Evolutionary conservation across 2,797 vertebrate genomes (phyloP), one percentile per base, ranked within the genome.

Genomic region (Kryptopterus vitreolus): DNA sequence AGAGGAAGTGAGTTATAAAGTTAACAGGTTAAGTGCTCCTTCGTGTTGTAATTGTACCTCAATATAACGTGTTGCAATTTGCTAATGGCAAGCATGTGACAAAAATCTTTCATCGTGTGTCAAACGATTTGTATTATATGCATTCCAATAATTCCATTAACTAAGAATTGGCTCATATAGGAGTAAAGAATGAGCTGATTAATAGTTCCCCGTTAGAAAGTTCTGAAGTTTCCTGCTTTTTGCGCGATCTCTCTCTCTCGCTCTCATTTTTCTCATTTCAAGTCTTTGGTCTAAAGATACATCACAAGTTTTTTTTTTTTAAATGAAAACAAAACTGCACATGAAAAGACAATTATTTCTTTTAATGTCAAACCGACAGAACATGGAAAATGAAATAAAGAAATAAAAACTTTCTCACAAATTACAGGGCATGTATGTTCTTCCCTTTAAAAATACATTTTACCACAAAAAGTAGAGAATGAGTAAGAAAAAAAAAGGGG

Each of bases 371-470:
- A 77, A 77, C 66, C 5, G 12, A 18, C 50, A 50, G 52, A 50
- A 73, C 59, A 65, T 62, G 59, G 53, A 69, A 80, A 70, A 57
- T 8, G 26, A 75, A 65, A 33, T 61, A 71, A 66, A 31, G 48
- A 77, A 78, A 81, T 55, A 43, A 43, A 38, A 38, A 43, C 26
- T 73, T 70, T 73, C 75, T 73, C 70, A 53, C 80, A 78, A 85
- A 85, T 84, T 61, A 83, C 59, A 50, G 20, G 53, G 69, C 74
- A 52, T 78, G 68, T 80, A 68, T 63, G 66, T 61, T 76, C 73
- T 29, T 81, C 72, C 77, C 48, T 57, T 70, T 55, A 82, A 84
- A 86, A 86, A 68, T 53, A 68, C 46, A 68, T 81, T 81, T 78
- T 62, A 55, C 38, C 48, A 70, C 18, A 16, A 74, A 43, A 53